Conservation (phyloP, 37 sponge, comb jelly and placozoan genomes). For the Tethya wilhelma region DNA sequence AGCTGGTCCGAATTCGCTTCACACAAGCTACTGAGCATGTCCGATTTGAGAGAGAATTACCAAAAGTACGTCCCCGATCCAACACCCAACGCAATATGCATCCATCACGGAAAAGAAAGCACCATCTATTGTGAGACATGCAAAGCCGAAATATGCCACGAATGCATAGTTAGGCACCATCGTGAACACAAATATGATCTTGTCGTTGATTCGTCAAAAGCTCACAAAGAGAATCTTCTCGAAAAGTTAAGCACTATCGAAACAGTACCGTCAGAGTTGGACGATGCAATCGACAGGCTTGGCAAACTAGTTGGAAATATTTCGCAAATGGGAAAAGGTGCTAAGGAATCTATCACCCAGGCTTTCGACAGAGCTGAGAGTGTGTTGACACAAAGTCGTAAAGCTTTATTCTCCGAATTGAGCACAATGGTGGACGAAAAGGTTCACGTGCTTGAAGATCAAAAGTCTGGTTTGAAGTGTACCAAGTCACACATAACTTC, state of each 20-base stretch:
- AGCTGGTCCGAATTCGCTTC: conserved; percentile 60
- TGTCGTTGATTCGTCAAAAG: conserved; percentile 26
- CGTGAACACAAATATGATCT: conserved; percentile 61
- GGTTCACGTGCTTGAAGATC: conserved; percentile 23
- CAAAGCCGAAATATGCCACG: conserved; percentile 37
- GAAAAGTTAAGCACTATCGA: conserved; percentile 28
- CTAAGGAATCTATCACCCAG: background rate
- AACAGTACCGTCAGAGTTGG: conserved; percentile 35
- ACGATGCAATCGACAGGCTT: conserved; percentile 26
- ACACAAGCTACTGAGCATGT: conserved; percentile 36
- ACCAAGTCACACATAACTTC: conserved; percentile 21
- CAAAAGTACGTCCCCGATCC: conserved; percentile 13
- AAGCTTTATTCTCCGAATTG: background rate
- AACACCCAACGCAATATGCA: conserved; percentile 7
- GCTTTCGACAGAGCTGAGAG: conserved; percentile 30
- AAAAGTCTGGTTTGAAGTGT: conserved; percentile 4
- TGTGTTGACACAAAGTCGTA: background rate
- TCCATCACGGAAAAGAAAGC: conserved; percentile 35
- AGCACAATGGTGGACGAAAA: background rate
- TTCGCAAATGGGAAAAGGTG: background rate
- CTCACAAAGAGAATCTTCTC: conserved; percentile 39
- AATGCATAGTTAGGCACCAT: conserved; percentile 48
- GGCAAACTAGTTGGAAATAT: conserved; percentile 10
- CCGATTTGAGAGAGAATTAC: conserved; percentile 25
- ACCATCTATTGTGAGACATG: conserved; percentile 57